phyloP scores from a whole-genome alignment of 2,113 vertebrate species.

The Dromaius novaehollandiae region DNA sequence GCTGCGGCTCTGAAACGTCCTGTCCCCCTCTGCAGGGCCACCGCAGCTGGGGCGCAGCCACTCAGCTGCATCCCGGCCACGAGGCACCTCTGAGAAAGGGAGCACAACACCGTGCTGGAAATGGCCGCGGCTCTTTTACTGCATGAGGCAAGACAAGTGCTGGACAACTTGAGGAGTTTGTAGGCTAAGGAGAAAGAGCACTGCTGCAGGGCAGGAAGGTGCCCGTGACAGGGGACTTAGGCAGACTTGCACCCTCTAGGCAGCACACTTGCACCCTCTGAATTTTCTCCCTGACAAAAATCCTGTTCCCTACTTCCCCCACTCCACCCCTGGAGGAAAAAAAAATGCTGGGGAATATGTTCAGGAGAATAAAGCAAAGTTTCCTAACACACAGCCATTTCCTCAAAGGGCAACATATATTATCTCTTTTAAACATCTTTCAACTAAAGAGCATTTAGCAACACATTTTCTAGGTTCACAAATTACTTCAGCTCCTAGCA shows the following conservation, averaged over 20 bases:
- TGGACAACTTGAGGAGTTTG: not conserved
- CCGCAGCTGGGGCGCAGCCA: not conserved
- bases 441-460: not conserved
- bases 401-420: accelerated
- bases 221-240: not conserved
- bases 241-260: not conserved
- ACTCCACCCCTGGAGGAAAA: not conserved
- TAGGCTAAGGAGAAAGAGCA: not conserved
- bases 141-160: accelerated
- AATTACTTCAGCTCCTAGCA: not conserved
- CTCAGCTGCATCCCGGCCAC: not conserved
- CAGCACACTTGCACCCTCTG: not conserved
- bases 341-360: not conserved
- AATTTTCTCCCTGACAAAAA: not conserved
- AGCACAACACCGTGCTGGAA: accelerated
- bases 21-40: no score
- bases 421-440: not conserved
- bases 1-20: not conserved
- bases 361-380: not conserved
- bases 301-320: not conserved
- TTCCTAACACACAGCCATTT: accelerated
- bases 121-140: not conserved
- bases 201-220: accelerated
- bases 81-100: not conserved
- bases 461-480: not conserved